Conservation (phyloP, 2,797 vertebrate species). For the Ptychadena robeensis region DNA sequence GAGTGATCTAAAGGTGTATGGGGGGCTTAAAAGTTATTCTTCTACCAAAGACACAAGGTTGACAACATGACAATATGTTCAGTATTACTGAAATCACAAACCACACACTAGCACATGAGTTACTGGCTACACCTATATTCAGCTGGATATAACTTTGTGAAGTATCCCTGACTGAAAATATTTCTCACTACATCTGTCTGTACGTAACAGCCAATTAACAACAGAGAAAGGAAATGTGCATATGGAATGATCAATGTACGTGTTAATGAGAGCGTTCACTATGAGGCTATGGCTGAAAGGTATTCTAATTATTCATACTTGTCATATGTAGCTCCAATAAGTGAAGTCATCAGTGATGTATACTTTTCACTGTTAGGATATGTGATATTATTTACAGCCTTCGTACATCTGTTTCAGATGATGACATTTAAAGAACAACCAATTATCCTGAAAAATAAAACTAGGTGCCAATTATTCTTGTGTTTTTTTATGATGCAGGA, state of each 20-base stretch:
- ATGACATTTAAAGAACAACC: conserved; percentile 37
- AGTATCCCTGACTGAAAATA: background rate
- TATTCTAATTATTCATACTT: conserved; percentile 26
- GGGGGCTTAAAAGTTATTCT: no score
- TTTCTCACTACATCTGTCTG: conserved; percentile 2
- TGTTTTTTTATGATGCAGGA: conserved; percentile 3
- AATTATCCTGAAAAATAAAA: conserved; percentile 22
- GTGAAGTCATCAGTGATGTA: conserved; percentile 19
- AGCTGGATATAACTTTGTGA: background rate
- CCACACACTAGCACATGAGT: background rate
- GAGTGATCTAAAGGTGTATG: no score
- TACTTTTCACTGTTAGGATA: background rate
- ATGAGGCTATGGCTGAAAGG: background rate
- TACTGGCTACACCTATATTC: background rate
- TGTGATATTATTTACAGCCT: conserved; percentile 23
- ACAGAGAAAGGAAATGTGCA: background rate
- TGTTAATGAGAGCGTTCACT: background rate
- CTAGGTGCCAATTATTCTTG: background rate
- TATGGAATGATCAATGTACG: conserved; percentile 24
- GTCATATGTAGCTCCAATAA: background rate
- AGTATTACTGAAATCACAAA: no score
- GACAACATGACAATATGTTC: no score
- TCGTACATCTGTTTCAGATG: conserved; percentile 23
- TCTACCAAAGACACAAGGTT: no score
- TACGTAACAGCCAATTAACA: conserved; percentile 17